Evolutionary conservation across 2,888 invertebrate species (phyloP), one percentile per base, ranked within the genome.

Genomic region (Ligdia adustata): DNA sequence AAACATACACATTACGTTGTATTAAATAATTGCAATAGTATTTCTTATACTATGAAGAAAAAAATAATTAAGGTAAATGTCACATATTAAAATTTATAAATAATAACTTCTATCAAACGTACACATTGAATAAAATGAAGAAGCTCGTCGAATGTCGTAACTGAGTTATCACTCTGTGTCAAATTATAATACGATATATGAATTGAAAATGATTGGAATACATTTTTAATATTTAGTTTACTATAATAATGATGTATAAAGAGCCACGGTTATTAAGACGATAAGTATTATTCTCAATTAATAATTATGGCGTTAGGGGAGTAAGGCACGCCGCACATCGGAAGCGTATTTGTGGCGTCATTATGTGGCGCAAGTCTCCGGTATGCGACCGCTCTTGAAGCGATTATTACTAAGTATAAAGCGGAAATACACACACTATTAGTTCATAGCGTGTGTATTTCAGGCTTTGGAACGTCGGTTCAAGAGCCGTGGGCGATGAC

Each of bases 71-170:
- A 43, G 27, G 38, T 46, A 53, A 46, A 52, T 34, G 39, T 46
- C 47, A 63, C 66, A 62, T 26, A 35, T 55, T 56, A 56, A 55
- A 52, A 51, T n/a, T 57, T 61, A 61, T 55, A 56, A 60, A 56
- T 57, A 60, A 64, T 63, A 61, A 56, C 64, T 66, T 63, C 57
- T 71, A 73, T 70, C 64, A 68, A 67, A 66, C 65, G n/a, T n/a
- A 69, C 64, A 67, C 63, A 61, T 65, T 63, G 64, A 68, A 65
- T 51, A 57, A 6, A 35, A 50, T 41, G 64, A 72, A 76, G 56
- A 9, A 14, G 26, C 5, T 37, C 9, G 11, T 18, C 71, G 75
- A 75, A 71, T 67, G 64, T 65, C 68, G 63, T 72, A n/a, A n/a
- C n/a, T n/a, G n/a, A n/a, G n/a, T n/a, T n/a, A n/a, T 66, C 54